Conservation (phyloP, 2,888 invertebrate genomes). For the Melieria crassipennis region DNA sequence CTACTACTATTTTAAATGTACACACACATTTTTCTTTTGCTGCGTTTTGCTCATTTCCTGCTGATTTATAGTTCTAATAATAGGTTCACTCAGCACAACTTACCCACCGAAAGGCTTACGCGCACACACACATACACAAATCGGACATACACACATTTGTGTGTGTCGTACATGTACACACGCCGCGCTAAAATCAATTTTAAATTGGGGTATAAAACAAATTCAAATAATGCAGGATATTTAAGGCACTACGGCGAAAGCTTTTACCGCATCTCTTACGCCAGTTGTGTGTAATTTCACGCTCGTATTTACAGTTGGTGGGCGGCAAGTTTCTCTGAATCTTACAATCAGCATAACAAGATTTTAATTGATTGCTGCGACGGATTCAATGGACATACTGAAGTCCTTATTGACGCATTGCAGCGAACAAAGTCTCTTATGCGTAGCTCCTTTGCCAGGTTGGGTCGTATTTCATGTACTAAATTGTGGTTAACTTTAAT, state of each 20-base stretch:
- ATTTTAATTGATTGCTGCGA: too few relatives aligned
- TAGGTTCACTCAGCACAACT: conserved; percentile 45
- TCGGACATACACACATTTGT: conserved; percentile 29
- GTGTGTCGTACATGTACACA: not conserved
- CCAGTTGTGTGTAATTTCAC: too few relatives aligned
- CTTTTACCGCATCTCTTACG: not conserved
- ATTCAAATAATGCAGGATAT: conserved; percentile 2
- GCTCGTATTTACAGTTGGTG: too few relatives aligned
- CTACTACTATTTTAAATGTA: conserved; percentile 31
- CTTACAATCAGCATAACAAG: too few relatives aligned
- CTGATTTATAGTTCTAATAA: conserved; percentile 64
- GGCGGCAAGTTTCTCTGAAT: too few relatives aligned
- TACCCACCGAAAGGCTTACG: conserved; percentile 41
- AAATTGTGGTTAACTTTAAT: too few relatives aligned
- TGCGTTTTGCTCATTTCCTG: conserved; percentile 59
- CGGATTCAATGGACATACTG: too few relatives aligned
- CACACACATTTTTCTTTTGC: conserved; percentile 40
- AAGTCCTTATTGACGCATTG: too few relatives aligned
- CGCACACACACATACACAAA: conserved; percentile 31
- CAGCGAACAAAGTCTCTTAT: too few relatives aligned
- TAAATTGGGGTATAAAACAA: conserved; percentile 21
- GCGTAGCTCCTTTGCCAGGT: too few relatives aligned
- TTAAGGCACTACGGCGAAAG: conserved; percentile 6
- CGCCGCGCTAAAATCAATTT: conserved; percentile 30
- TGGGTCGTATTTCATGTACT: too few relatives aligned